phyloP scores from a whole-genome alignment of 2,113 vertebrate genomes.

The Phoxinus phoxinus region DNA sequence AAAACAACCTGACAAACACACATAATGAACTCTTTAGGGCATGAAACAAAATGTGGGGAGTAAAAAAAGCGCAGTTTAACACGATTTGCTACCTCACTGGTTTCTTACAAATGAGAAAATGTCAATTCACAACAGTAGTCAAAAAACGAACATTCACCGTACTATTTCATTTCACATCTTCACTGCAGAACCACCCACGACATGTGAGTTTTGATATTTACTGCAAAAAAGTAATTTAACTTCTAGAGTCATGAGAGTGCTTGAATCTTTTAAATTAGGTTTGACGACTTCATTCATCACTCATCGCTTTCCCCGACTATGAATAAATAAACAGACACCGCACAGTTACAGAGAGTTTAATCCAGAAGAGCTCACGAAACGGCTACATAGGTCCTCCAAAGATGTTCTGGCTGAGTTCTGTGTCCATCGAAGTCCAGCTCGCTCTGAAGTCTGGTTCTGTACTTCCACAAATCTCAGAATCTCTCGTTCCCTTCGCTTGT shows the following conservation, averaged over 20 bases:
- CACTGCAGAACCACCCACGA: slow-evolving; percentile 5
- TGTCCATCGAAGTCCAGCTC: background rate
- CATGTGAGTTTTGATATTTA: slow-evolving; percentile 13
- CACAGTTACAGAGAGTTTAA: background rate
- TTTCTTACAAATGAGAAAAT: slow-evolving; percentile 29
- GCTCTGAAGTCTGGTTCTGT: background rate
- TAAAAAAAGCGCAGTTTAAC: background rate
- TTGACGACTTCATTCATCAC: background rate
- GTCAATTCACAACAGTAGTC: slow-evolving; percentile 31
- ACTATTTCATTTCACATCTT: slow-evolving; percentile 8
- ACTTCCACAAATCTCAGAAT: background rate
- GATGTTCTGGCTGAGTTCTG: background rate
- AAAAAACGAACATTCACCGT: slow-evolving; percentile 13
- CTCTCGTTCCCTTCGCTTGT: background rate
- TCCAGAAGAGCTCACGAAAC: background rate
- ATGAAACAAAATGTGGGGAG: background rate
- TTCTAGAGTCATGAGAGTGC: slow-evolving; percentile 5
- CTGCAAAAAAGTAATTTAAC: background rate
- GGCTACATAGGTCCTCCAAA: slow-evolving; percentile 21
- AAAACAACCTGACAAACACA: slow-evolving; percentile 8
- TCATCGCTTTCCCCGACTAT: background rate
- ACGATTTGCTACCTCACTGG: slow-evolving; percentile 34
- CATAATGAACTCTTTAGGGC: slow-evolving; percentile 1
- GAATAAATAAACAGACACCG: background rate
- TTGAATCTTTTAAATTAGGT: slow-evolving; percentile 13